Conservation (phyloP, 1,140 invertebrate genomes). For the Drosophila triauraria region DNA sequence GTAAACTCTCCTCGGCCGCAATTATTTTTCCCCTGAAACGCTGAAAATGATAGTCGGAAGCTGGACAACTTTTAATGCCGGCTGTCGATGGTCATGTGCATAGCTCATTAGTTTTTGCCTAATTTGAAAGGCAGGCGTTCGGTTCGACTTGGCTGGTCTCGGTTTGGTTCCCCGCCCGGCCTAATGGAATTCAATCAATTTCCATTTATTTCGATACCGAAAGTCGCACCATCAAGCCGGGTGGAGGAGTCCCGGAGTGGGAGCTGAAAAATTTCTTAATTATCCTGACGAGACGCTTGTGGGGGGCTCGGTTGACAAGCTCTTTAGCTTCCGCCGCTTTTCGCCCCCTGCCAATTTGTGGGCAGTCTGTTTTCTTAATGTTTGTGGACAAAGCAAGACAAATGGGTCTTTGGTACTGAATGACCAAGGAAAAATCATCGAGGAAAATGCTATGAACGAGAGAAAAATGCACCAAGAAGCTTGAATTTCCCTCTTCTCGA, state of each 20-base stretch:
- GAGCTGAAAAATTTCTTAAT: constrained; percentile 81
- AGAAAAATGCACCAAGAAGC: neutral
- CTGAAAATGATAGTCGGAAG: constrained; percentile 21
- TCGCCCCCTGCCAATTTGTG: constrained; percentile 23
- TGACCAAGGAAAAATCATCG: constrained; percentile 10
- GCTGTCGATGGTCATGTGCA: constrained; percentile 67
- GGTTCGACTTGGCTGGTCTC: constrained; percentile 2
- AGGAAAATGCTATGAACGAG: constrained; percentile 16
- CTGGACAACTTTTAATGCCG: constrained; percentile 50
- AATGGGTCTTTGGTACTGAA: constrained; percentile 44
- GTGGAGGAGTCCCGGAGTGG: constrained; percentile 32
- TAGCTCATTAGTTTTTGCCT: constrained; percentile 79
- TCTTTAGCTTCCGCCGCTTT: constrained; percentile 33
- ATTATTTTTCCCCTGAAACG: neutral
- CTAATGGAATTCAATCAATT: constrained; percentile 85
- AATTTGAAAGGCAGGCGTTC: constrained; percentile 68
- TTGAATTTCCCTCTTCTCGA: neutral
- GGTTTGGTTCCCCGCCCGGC: constrained; percentile 8
- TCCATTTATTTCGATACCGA: constrained; percentile 82
- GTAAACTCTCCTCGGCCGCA: neutral
- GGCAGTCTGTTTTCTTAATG: constrained; percentile 53
- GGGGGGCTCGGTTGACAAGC: constrained; percentile 60
- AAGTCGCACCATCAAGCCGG: constrained; percentile 59
- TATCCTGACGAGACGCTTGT: constrained; percentile 74
- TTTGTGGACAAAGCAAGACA: constrained; percentile 71